These are phyloP conservation scores for Choristoneura fumiferana DNA, from an alignment of 1,140 invertebrate genomes.

Conservation along the genomic window DNA sequence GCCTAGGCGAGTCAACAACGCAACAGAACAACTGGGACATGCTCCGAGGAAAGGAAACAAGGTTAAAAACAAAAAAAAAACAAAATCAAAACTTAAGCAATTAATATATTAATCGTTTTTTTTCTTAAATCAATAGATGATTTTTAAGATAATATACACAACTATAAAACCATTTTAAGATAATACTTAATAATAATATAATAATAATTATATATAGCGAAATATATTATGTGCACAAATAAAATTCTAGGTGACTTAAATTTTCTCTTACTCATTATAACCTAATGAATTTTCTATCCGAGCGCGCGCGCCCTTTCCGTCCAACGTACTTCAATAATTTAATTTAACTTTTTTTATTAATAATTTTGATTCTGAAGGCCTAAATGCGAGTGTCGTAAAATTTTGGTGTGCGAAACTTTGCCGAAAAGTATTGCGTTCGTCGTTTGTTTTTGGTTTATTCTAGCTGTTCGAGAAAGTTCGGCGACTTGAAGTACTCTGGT, in stretches of 20 bases:
- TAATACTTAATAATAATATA: constrained; percentile 77
- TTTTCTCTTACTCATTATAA: constrained; percentile 74
- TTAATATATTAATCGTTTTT: constrained; percentile 78
- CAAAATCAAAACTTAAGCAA: constrained; percentile 76
- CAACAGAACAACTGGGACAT: constrained; percentile 42
- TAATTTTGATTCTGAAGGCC: constrained; percentile 80
- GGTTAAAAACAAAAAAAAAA: constrained; percentile 65
- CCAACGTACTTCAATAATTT: constrained; percentile 74
- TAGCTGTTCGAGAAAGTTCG: constrained; percentile 99
- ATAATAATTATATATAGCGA: constrained; percentile 79
- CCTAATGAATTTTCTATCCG: constrained; percentile 75
- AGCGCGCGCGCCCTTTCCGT: constrained; percentile 59
- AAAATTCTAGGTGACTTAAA: constrained; percentile 83
- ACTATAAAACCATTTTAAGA: constrained; percentile 78
- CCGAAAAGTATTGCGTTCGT: constrained; percentile 44
- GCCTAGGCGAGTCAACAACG: constrained; percentile 52
- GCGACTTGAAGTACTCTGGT: constrained; percentile 99
- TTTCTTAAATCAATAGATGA: constrained; percentile 78
- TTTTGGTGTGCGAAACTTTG: constrained; percentile 75
- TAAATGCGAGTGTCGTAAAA: constrained; percentile 80
- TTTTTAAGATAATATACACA: constrained; percentile 74
- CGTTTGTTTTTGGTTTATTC: constrained; percentile 83
- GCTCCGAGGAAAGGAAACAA: constrained; percentile 54
- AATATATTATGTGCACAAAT: constrained; percentile 84
- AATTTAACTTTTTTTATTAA: constrained; percentile 76